Conservation (phyloP, 1,140 invertebrate genomes). For the Drosophila cardini region DNA sequence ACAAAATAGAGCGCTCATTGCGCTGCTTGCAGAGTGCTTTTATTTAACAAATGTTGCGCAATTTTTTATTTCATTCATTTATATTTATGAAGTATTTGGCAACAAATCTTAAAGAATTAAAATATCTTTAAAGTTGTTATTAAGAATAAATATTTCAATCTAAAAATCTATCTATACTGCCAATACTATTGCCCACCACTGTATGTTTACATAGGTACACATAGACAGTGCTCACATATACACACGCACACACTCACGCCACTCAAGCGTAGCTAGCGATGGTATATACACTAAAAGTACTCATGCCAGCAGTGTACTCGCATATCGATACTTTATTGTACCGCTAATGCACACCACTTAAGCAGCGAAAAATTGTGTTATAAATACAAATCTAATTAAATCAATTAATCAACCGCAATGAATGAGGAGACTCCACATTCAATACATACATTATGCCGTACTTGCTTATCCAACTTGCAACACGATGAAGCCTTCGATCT, state of each 20-base stretch:
- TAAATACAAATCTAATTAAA: background rate
- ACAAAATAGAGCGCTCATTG: no score
- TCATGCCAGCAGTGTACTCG: background rate
- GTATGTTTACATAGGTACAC: no score
- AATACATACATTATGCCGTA: slow-evolving; percentile 75
- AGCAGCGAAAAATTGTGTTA: background rate
- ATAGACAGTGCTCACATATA: no score
- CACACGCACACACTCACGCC: background rate
- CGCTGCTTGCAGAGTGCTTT: no score
- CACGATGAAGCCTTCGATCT: slow-evolving; percentile 60
- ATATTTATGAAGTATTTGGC: no score
- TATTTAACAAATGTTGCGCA: no score
- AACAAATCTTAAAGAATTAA: no score
- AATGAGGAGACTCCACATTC: slow-evolving; percentile 51
- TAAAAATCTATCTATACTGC: no score
- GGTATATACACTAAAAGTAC: background rate
- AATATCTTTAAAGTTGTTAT: no score
- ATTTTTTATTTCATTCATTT: no score
- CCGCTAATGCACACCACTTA: background rate
- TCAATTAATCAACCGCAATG: slow-evolving; percentile 34
- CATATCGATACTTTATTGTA: background rate
- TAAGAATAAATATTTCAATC: no score
- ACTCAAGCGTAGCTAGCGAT: background rate
- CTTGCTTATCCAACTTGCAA: slow-evolving; percentile 66
- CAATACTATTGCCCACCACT: no score